phyloP scores from a whole-genome alignment of 2,113 vertebrate genomes.

The Bubalus kerabau region DNA sequence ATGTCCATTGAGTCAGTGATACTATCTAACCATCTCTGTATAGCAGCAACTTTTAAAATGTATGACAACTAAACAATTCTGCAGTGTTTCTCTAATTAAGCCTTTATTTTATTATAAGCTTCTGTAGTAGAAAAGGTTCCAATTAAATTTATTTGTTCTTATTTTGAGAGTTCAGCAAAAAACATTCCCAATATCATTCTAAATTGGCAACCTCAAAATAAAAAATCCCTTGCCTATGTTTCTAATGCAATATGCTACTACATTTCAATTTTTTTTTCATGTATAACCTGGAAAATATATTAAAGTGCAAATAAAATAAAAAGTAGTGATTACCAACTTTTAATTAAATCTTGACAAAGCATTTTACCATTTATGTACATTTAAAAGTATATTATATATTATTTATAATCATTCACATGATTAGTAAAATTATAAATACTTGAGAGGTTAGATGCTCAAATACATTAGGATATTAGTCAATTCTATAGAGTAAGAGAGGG shows the following conservation, averaged over 20 bases:
- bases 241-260: neutral
- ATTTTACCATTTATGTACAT: neutral
- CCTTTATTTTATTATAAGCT: neutral
- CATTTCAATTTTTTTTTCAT: neutral
- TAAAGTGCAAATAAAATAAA: neutral
- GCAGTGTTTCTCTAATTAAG: neutral
- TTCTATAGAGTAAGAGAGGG: neutral
- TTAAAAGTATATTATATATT: neutral
- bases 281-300: neutral
- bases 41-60: neutral
- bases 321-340: neutral
- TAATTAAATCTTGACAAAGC: neutral
- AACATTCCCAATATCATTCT: neutral
- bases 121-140: neutral
- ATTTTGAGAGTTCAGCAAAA: slow-evolving; percentile 14
- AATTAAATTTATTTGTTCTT: neutral
- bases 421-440: neutral
- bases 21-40: neutral
- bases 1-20: neutral
- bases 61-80: neutral
- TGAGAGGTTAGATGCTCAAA: neutral
- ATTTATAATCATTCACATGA: neutral
- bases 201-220: neutral
- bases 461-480: neutral
- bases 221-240: neutral